These are phyloP conservation scores for Leptinotarsa juncta DNA, from an alignment of 2,888 invertebrate genomes.

Conservation along the genomic window DNA sequence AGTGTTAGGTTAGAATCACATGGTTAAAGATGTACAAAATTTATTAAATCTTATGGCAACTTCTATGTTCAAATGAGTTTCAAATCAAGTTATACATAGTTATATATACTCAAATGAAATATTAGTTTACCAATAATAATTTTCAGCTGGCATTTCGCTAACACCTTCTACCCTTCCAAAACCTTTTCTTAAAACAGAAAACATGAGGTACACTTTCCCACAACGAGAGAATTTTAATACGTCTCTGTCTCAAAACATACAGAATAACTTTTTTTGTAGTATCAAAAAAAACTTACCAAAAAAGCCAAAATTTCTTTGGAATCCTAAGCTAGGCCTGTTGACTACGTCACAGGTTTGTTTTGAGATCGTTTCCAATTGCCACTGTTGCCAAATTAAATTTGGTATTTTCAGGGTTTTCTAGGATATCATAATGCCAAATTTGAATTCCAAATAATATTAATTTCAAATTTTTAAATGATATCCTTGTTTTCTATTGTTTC, in stretches of 20 bases:
- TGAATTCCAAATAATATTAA: too few relatives aligned
- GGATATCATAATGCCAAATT: too few relatives aligned
- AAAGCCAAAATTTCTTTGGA: conserved; percentile 13
- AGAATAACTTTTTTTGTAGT: conserved; percentile 22
- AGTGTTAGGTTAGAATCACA: conserved; percentile 18
- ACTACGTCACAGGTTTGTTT: conserved; percentile 20
- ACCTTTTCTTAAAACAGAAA: conserved; percentile 15
- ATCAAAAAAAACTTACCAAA: conserved; percentile 33
- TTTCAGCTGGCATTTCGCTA: conserved; percentile 48
- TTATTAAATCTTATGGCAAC: not conserved
- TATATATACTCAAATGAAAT: conserved; percentile 21
- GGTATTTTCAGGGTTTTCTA: not conserved
- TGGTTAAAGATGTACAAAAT: not conserved
- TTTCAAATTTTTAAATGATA: too few relatives aligned
- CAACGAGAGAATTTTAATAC: not conserved
- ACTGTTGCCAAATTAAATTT: not conserved
- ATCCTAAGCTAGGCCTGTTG: conserved; percentile 14
- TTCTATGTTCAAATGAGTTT: not conserved
- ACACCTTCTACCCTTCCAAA: not conserved
- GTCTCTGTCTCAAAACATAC: not conserved
- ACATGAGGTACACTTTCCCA: conserved; percentile 8
- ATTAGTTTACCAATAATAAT: conserved; percentile 51
- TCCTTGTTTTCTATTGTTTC: too few relatives aligned
- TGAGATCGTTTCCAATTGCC: not conserved
- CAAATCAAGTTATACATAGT: not conserved